Base-by-base conservation (phyloP, 2,888 invertebrate genomes). In the Choristoneura rosaceana region DNA sequence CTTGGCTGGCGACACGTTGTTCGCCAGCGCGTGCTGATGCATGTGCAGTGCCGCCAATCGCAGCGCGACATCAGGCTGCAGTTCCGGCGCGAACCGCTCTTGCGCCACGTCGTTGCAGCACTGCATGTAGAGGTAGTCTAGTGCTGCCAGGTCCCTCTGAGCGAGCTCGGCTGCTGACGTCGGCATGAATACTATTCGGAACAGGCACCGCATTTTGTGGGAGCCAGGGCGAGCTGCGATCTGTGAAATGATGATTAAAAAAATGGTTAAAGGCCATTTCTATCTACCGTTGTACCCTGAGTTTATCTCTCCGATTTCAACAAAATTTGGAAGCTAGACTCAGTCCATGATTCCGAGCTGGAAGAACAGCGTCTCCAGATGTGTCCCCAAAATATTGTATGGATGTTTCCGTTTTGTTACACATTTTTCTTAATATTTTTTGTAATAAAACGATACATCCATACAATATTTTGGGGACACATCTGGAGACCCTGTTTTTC, bases 21-120 rank as follows among this genome's bases (percentile, higher is more conserved):
- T 97, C 64, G 97, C 96, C 79, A 97, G 89, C 14, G 97, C 97
- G 84, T 98, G 98, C 84, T 98, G 98, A 83, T 98, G 98, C 90
- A 98, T 97, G 82, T 99, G 98, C 69, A 99, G 91, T 0, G 98
- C 98, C 0, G 98, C 98, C 80, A 99, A 91, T 65, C 98, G 95
- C 74, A 99, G 87, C 33, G 98, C 98, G 25, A 97, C 96, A 80
- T 99, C 98, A 58, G 98, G 97, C 76, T 90, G 89, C 78, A 99
- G 95, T 84, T 99, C 98, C 0, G 98, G 98, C 0, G 98, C 97
- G 87, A 98, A 98, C 74, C 98, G 90, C 84, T 98, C 98, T 84
- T 98, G 97, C 0, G 98, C 97, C 14, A 99, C 98, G 90, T 99
- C 99, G 87, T 98, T 98, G 87, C 98, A 98, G 89, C 98, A 98